A percentile compares a stretch with the other conserved stretches of the same genome.
Evolutionary conservation across 2,797 vertebrate species (phyloP).

Genomic region (Chelonia mydas): DNA sequence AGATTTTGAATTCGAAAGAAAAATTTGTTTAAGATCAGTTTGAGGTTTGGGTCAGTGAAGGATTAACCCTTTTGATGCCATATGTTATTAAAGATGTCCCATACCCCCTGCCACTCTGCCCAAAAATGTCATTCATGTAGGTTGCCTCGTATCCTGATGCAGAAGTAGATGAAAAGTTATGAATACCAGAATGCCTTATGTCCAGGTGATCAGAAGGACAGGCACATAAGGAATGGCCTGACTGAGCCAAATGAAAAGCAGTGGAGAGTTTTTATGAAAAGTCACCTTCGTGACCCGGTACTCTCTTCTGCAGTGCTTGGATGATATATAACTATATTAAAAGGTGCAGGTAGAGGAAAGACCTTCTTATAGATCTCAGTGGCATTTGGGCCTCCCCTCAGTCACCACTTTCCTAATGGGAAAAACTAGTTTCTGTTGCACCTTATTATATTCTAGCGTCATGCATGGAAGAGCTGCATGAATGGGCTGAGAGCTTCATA

Average conservation of each 20-base stretch:
- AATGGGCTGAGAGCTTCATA: background rate
- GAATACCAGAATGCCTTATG: background rate
- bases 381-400: background rate
- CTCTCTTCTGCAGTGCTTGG: slow-evolving; percentile 10
- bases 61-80: background rate
- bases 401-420: background rate
- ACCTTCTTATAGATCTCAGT: background rate
- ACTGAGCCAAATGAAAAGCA: background rate
- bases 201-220: background rate
- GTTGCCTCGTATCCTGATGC: background rate
- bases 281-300: background rate
- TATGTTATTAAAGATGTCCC: too few species aligned
- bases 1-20: background rate
- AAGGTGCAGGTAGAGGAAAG: background rate
- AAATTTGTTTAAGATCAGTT: background rate
- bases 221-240: background rate
- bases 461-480: background rate
- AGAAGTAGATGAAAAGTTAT: background rate
- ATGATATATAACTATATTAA: background rate
- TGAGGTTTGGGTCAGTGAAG: background rate
- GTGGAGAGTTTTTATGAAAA: background rate
- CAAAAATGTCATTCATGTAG: too few species aligned
- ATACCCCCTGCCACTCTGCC: too few species aligned
- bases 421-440: background rate
- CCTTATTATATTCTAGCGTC: rapidly evolving